A percentile compares a stretch with the other conserved stretches of the same genome.
Conservation (phyloP, 2,113 vertebrate genomes). For the Perca fluviatilis region DNA sequence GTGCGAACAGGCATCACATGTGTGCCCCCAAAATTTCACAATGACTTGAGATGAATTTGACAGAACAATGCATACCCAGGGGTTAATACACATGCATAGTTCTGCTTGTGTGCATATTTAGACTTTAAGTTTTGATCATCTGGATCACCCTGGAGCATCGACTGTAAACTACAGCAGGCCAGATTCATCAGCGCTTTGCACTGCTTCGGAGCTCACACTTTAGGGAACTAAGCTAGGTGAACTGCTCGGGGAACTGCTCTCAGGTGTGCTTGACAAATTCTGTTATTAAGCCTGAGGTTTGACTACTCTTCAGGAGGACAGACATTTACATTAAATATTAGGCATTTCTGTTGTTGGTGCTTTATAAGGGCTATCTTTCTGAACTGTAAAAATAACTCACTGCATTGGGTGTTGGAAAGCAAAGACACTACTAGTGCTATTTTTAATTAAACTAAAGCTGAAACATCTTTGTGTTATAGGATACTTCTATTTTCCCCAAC, state of each 20-base stretch:
- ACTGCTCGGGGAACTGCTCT: background rate
- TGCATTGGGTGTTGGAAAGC: background rate
- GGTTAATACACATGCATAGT: slow-evolving; percentile 29
- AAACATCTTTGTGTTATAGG: slow-evolving; percentile 11
- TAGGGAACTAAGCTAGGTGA: background rate
- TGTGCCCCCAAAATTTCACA: slow-evolving; percentile 34
- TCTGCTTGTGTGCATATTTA: slow-evolving; percentile 13
- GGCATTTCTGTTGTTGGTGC: background rate
- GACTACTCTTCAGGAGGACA: slow-evolving; percentile 24
- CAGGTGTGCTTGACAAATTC: slow-evolving; percentile 30
- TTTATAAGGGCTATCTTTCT: background rate
- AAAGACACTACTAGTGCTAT: background rate
- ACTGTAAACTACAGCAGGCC: slow-evolving; percentile 44
- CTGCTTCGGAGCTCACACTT: slow-evolving; percentile 4
- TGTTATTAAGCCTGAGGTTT: slow-evolving; percentile 26
- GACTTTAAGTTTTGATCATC: slow-evolving; percentile 9
- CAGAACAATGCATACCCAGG: background rate
- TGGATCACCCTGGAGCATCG: background rate
- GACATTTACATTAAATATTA: slow-evolving; percentile 10
- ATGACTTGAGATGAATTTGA: slow-evolving; percentile 18
- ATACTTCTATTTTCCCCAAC: background rate
- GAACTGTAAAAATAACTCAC: slow-evolving; percentile 6
- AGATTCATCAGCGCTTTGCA: slow-evolving; percentile 22
- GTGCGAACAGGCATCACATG: slow-evolving; percentile 14
- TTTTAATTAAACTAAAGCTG: slow-evolving; percentile 30